These are phyloP conservation scores for Pseudoatta argentina DNA, from an alignment of 1,140 invertebrate species.

Conservation along the genomic window DNA sequence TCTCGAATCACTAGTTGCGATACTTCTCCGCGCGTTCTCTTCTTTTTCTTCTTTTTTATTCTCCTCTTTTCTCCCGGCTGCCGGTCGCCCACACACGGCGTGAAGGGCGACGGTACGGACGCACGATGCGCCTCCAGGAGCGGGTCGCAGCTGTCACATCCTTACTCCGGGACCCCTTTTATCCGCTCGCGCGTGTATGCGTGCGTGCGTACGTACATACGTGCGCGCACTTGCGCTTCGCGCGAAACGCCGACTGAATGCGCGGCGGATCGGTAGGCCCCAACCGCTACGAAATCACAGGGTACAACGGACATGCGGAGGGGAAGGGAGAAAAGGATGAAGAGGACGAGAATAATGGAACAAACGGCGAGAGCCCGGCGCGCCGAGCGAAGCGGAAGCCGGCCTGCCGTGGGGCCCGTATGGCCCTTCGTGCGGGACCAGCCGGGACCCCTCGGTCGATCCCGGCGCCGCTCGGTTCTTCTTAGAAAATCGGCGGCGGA, in stretches of 20 bases:
- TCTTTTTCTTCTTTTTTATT: neutral
- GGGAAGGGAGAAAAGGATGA: constrained; percentile 1
- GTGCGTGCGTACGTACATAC: neutral
- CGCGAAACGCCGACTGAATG: constrained; percentile 51
- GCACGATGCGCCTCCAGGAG: constrained; percentile 4
- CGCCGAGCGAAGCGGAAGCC: constrained; percentile 68
- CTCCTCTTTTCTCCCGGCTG: neutral
- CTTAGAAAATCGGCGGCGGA: constrained; percentile 7
- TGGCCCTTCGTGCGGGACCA: constrained; percentile 62
- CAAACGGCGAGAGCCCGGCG: constrained; percentile 27
- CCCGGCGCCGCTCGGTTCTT: constrained; percentile 70
- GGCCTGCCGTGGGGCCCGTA: constrained; percentile 57
- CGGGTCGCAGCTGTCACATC: constrained; percentile 36
- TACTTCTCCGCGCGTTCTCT: constrained; percentile 21
- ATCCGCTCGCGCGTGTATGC: constrained; percentile 25
- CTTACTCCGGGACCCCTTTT: constrained; percentile 35
- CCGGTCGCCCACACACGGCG: constrained; percentile 23
- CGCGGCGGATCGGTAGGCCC: constrained; percentile 15
- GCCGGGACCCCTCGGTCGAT: constrained; percentile 70
- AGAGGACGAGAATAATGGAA: constrained; percentile 29
- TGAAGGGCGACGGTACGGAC: constrained; percentile 4
- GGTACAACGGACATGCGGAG: constrained; percentile 8
- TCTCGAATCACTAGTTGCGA: constrained; percentile 35
- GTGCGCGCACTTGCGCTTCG: constrained; percentile 38
- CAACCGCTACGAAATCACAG: constrained; percentile 44